Conservation (phyloP, 2,888 invertebrate species). For the Lepidocyrtoides sp. region DNA sequence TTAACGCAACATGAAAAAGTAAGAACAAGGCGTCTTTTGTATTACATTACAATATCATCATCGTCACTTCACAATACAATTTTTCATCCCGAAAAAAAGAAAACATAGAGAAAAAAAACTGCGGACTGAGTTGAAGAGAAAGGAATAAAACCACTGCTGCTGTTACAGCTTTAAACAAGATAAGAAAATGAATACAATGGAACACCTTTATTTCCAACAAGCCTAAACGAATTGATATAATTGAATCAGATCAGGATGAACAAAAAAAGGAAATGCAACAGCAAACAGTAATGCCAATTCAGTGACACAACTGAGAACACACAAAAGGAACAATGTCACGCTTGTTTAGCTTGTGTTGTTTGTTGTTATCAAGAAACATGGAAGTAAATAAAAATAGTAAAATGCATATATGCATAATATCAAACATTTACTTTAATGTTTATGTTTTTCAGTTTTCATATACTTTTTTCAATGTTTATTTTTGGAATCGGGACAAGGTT, state of each 20-base stretch:
- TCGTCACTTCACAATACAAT: constrained; percentile 48
- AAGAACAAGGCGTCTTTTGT: constrained; percentile 64
- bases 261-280: constrained; percentile 5
- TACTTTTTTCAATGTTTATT: too few species aligned
- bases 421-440: too few species aligned
- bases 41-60: constrained; percentile 60
- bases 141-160: neutral
- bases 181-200: constrained; percentile 56
- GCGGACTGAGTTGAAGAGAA: neutral
- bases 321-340: constrained; percentile 47
- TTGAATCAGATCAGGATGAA: constrained; percentile 41
- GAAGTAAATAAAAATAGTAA: too few species aligned
- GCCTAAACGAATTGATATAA: constrained; percentile 53
- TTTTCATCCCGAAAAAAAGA: constrained; percentile 18
- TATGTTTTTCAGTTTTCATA: too few species aligned
- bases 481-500: too few species aligned
- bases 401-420: too few species aligned
- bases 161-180: constrained; percentile 10
- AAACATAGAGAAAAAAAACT: neutral
- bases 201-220: constrained; percentile 55
- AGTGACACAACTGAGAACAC: neutral
- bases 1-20: constrained; percentile 15
- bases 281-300: constrained; percentile 8
- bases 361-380: too few species aligned
- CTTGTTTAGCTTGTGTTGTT: neutral